These are phyloP conservation scores for Dendrolimus houi DNA, from an alignment of 2,888 invertebrate genomes.

Conservation along the genomic window DNA sequence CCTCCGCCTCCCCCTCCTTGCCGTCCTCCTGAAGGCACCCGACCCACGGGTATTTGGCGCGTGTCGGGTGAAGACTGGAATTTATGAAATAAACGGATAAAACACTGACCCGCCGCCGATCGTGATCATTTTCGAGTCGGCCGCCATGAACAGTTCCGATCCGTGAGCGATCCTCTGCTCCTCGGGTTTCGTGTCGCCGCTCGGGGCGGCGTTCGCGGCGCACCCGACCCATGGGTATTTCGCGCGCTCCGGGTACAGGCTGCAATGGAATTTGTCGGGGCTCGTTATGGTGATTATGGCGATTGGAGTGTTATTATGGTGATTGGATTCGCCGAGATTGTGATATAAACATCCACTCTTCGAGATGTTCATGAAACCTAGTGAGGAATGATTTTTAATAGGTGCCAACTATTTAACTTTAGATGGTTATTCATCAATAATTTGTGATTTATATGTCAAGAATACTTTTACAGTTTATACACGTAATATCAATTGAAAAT, in stretches of 20 bases:
- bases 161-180: constrained; percentile 85
- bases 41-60: constrained; percentile 95
- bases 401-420: too few relatives aligned
- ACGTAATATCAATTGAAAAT: too few relatives aligned
- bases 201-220: constrained; percentile 50
- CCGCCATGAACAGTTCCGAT: constrained; percentile 96
- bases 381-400: too few relatives aligned
- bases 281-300: too few relatives aligned
- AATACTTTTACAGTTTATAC: too few relatives aligned
- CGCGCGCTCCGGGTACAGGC: constrained; percentile 89
- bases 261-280: constrained; percentile 27
- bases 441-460: too few relatives aligned
- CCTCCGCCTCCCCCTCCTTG: constrained; percentile 35
- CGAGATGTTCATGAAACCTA: too few relatives aligned
- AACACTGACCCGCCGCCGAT: constrained; percentile 94
- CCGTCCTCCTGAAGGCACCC: constrained; percentile 84
- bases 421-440: too few relatives aligned
- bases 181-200: constrained; percentile 37
- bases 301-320: too few relatives aligned
- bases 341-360: too few relatives aligned
- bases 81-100: not conserved
- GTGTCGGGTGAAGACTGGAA: constrained; percentile 82
- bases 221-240: constrained; percentile 96
- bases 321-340: too few relatives aligned
- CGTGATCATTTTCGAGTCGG: constrained; percentile 95